phyloP scores from a whole-genome alignment of 92 coral and sea anemone genomes.

The Pocillopora meandrina region DNA sequence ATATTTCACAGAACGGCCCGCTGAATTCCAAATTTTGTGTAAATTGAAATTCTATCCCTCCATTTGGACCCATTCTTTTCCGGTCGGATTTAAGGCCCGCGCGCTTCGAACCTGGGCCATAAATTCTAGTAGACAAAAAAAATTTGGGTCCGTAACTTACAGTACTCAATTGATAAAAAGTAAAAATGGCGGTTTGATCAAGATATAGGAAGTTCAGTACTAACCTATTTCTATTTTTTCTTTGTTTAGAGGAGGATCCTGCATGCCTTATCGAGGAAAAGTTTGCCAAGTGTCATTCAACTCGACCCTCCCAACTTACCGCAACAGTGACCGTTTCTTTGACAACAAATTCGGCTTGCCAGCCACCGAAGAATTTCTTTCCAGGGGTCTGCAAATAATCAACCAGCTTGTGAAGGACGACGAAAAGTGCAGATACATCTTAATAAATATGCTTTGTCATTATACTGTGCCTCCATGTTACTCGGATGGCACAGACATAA shows the following conservation, averaged over 20 bases:
- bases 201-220: not conserved
- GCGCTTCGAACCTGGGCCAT: too few relatives aligned
- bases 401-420: constrained; percentile 14
- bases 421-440: constrained; percentile 53
- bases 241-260: constrained; percentile 67
- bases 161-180: too few relatives aligned
- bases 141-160: too few relatives aligned
- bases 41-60: too few relatives aligned
- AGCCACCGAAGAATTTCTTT: constrained; percentile 65
- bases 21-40: too few relatives aligned
- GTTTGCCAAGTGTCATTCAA: constrained; percentile 64
- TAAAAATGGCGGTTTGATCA: too few relatives aligned
- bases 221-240: not conserved
- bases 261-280: constrained; percentile 64
- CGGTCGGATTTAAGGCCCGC: too few relatives aligned
- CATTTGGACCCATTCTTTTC: too few relatives aligned
- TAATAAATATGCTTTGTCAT: constrained; percentile 79
- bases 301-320: constrained; percentile 59
- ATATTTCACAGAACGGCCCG: too few relatives aligned
- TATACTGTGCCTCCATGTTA: constrained; percentile 85
- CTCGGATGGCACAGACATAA: constrained; percentile 54
- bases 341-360: constrained; percentile 79
- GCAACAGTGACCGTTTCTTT: constrained; percentile 74
- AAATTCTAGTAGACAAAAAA: too few relatives aligned
- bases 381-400: constrained; percentile 27